These are phyloP conservation scores for Siderastrea siderea DNA, from an alignment of 92 coral and sea anemone species.

Conservation along the genomic window DNA sequence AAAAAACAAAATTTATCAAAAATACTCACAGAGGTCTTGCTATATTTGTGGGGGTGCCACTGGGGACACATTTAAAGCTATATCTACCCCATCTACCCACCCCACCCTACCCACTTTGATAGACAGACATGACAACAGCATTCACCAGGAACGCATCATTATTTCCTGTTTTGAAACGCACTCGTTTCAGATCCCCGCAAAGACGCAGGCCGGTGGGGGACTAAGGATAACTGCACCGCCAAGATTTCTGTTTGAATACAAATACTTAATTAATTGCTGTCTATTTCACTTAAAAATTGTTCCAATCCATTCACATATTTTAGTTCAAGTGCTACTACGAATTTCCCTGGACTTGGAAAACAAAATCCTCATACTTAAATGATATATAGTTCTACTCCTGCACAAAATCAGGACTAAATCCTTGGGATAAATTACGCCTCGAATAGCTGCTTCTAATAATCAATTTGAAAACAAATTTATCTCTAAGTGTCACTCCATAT, in stretches of 20 bases:
- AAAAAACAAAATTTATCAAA: slow-evolving; percentile 22
- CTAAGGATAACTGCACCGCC: not conserved
- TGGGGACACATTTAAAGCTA: not conserved
- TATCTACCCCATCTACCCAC: not conserved
- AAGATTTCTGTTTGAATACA: not conserved
- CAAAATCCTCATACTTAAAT: not conserved
- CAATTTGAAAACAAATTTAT: slow-evolving; percentile 27
- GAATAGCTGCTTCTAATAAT: not conserved
- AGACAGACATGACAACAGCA: not conserved
- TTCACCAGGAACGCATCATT: slow-evolving; percentile 36
- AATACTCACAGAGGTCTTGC: not conserved
- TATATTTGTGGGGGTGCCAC: not conserved
- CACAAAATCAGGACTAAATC: slow-evolving; percentile 18
- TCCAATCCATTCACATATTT: not conserved
- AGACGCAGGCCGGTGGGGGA: not conserved
- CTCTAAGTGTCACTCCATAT: slow-evolving; percentile 10
- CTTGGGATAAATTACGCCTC: slow-evolving; percentile 18
- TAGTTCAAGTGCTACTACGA: not conserved
- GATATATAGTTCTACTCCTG: slow-evolving; percentile 26
- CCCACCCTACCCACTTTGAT: slow-evolving; percentile 15
- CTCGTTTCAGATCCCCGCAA: not conserved
- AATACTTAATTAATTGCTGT: not conserved
- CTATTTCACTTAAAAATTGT: not conserved
- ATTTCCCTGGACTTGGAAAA: not conserved
- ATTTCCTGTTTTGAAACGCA: slow-evolving; percentile 3